A percentile compares a stretch with the other conserved stretches of the same genome.
Evolutionary conservation across 2,113 vertebrate genomes (phyloP).

Genomic region (Paraplagusia blochii): DNA sequence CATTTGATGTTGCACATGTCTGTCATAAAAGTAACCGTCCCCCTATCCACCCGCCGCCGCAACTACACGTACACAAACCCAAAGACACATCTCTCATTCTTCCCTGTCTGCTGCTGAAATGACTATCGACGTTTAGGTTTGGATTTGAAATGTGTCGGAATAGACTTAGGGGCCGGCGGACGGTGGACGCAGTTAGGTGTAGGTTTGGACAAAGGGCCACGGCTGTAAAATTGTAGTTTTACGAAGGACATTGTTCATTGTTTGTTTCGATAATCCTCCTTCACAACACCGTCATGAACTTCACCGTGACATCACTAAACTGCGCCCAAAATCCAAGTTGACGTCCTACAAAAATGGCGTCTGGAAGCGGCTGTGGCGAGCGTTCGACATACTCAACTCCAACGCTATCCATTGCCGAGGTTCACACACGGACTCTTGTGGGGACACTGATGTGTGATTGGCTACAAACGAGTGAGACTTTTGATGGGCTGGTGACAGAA

Average conservation of each 20-base stretch:
- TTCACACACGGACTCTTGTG: too few species aligned
- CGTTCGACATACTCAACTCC: too few species aligned
- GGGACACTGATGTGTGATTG: too few species aligned
- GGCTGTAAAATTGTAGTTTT: conserved; percentile 32
- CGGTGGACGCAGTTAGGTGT: conserved; percentile 7
- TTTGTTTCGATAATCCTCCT: too few species aligned
- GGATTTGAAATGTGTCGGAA: conserved; percentile 62
- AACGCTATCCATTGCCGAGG: too few species aligned
- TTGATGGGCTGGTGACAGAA: too few species aligned
- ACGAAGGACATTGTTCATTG: conserved; percentile 18
- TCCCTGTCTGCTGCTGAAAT: conserved; percentile 54
- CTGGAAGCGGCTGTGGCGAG: too few species aligned
- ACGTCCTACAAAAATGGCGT: too few species aligned
- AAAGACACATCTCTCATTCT: conserved; percentile 30
- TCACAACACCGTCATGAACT: too few species aligned
- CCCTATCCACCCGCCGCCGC: neutral
- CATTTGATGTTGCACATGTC: conserved; percentile 59
- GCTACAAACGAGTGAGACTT: too few species aligned
- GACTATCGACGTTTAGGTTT: conserved; percentile 66
- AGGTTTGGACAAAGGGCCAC: conserved; percentile 39
- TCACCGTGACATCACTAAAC: too few species aligned
- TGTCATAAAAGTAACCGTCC: conserved; percentile 44
- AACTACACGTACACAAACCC: conserved; percentile 5
- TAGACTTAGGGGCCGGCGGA: conserved; percentile 4
- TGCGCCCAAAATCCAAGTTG: too few species aligned